Conservation (phyloP, 2,797 vertebrate species). For the Epinephelus awoara region DNA sequence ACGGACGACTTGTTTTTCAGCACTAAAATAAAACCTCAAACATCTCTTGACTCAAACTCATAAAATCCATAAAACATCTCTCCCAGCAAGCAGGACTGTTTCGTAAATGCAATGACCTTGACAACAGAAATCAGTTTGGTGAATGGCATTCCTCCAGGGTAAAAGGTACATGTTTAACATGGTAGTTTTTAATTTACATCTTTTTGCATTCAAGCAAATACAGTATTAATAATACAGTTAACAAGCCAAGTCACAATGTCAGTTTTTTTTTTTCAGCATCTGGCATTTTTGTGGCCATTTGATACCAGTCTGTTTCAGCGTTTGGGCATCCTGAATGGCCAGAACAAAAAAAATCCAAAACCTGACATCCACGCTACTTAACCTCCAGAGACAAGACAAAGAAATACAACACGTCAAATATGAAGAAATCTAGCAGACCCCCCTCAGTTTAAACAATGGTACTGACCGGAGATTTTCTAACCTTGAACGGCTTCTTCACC, state of each 20-base stretch:
- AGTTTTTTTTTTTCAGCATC: constrained; percentile 76
- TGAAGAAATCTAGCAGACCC: constrained; percentile 79
- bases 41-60: constrained; percentile 66
- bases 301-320: constrained; percentile 73
- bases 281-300: constrained; percentile 77
- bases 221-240: constrained; percentile 85
- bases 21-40: constrained; percentile 75
- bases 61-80: constrained; percentile 80
- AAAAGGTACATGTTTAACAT: constrained; percentile 92
- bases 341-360: constrained; percentile 41
- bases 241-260: constrained; percentile 80
- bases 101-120: constrained; percentile 71
- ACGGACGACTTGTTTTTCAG: constrained; percentile 71
- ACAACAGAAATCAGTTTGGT: constrained; percentile 84
- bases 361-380: constrained; percentile 65
- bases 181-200: constrained; percentile 88
- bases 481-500: constrained; percentile 19
- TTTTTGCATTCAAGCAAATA: constrained; percentile 86
- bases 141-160: constrained; percentile 90
- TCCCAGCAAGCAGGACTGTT: constrained; percentile 77
- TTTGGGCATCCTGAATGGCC: constrained; percentile 76
- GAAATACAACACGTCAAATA: constrained; percentile 82
- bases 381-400: constrained; percentile 78
- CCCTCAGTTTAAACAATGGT: constrained; percentile 95
- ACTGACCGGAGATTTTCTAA: constrained; percentile 84